Percentiles rank a stretch among this genome's conserved stretches.
These are phyloP conservation scores for Ardeotis arabs DNA, from an alignment of 2,113 vertebrate genomes.

Conservation along the genomic window DNA sequence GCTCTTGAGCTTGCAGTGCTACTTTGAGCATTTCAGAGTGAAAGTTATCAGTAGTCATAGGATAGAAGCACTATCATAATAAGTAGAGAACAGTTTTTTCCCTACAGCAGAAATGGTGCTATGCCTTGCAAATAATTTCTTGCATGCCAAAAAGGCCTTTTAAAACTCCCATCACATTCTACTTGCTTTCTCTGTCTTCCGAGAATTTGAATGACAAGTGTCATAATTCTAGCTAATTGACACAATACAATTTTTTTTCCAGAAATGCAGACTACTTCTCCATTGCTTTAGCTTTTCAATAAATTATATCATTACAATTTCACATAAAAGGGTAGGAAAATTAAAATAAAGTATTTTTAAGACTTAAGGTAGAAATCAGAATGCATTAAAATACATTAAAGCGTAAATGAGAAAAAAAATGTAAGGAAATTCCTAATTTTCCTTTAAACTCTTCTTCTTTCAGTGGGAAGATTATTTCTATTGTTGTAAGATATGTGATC, in stretches of 20 bases:
- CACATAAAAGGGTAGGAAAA: not conserved
- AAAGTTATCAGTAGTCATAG: not conserved
- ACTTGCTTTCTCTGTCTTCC: not conserved
- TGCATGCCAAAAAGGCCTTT: not conserved
- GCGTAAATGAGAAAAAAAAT: not conserved
- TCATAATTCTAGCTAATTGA: not conserved
- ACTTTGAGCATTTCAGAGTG: not conserved
- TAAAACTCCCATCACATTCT: not conserved
- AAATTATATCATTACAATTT: not conserved
- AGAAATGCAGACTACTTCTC: not conserved
- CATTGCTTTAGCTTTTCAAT: not conserved
- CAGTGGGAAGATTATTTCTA: not conserved
- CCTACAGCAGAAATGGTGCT: not conserved
- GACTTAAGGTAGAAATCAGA: not conserved
- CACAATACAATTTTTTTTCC: not conserved
- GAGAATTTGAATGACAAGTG: not conserved
- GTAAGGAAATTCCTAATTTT: not conserved
- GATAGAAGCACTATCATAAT: not conserved
- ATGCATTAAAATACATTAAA: not conserved
- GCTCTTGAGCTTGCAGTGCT: not conserved
- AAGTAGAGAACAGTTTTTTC: not conserved
- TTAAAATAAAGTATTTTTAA: not conserved
- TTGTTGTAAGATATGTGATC: not conserved
- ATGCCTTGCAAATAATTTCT: not conserved
- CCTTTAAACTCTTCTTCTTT: not conserved